These are phyloP conservation scores for Phyllotreta striolata DNA, from an alignment of 2,888 invertebrate genomes.

Conservation along the genomic window DNA sequence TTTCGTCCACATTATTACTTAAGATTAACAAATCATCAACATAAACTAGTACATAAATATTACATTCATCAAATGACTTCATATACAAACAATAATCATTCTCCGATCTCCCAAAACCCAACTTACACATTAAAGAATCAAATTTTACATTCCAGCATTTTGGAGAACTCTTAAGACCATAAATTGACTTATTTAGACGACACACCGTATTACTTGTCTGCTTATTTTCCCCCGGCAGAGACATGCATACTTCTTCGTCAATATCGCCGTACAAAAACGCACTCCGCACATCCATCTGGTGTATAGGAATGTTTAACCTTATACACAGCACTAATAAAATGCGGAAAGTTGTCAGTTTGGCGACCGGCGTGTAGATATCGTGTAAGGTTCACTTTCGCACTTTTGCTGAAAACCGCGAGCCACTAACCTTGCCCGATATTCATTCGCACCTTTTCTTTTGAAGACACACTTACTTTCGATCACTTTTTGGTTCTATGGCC, in stretches of 20 bases:
- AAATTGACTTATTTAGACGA: conserved; percentile 43
- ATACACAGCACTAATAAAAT: conserved; percentile 25
- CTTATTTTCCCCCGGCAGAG: conserved; percentile 36
- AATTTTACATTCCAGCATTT: conserved; percentile 44
- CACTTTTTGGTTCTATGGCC: conserved; percentile 33
- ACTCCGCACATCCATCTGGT: conserved; percentile 44
- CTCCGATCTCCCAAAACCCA: conserved; percentile 38
- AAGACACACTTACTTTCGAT: conserved; percentile 39
- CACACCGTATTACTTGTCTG: conserved; percentile 36
- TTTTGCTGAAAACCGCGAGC: conserved; percentile 21
- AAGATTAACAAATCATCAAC: conserved; percentile 39
- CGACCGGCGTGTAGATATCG: conserved; percentile 15
- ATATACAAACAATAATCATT: conserved; percentile 42
- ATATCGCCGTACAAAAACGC: conserved; percentile 46
- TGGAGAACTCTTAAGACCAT: conserved; percentile 43
- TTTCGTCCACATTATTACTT: conserved; percentile 23
- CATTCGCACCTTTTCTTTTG: conserved; percentile 27
- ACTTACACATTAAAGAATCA: conserved; percentile 32
- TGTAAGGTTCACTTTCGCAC: conserved; percentile 17
- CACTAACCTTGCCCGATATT: conserved; percentile 43
- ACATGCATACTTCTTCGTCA: conserved; percentile 42
- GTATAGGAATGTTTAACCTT: conserved; percentile 24
- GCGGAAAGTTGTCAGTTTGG: conserved; percentile 22
- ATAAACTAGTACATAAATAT: conserved; percentile 37
- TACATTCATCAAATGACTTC: conserved; percentile 20